Percentiles rank a stretch among this genome's conserved stretches.
Conservation (phyloP, 2,888 invertebrate species). For the Oscheius sp. region DNA sequence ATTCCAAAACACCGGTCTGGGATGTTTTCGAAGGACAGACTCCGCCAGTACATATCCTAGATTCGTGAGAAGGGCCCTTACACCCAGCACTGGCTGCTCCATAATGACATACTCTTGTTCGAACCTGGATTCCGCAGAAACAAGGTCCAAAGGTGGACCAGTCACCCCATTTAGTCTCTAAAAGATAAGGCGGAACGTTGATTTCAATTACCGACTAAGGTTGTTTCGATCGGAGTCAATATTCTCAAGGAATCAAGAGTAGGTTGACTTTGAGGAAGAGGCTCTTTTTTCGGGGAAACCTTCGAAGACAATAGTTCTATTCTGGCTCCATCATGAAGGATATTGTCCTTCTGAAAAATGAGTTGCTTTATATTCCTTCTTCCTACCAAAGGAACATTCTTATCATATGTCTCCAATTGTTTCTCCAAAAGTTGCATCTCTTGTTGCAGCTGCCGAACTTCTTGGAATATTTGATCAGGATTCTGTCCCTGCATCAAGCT, state of each 20-base stretch:
- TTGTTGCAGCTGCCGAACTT: constrained; percentile 12
- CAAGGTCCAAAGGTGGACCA: constrained; percentile 26
- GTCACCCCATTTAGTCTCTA: constrained; percentile 16
- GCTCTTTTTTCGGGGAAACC: neutral
- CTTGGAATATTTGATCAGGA: constrained; percentile 18
- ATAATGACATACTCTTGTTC: constrained; percentile 20
- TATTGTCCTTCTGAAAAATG: neutral
- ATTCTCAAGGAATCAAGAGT: neutral
- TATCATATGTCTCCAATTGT: neutral
- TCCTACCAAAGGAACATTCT: no score
- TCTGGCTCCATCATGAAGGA: no score
- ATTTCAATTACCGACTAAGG: neutral
- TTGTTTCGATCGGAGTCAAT: neutral
- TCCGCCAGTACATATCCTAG: constrained; percentile 15
- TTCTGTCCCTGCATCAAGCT: neutral
- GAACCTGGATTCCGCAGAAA: constrained; percentile 18
- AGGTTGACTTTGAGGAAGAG: neutral
- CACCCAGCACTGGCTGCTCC: constrained; percentile 16
- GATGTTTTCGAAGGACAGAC: neutral
- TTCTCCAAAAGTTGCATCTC: constrained; percentile 23
- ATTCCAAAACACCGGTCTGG: neutral
- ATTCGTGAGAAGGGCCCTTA: constrained; percentile 16
- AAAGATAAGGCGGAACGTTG: neutral
- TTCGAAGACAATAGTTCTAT: no score
- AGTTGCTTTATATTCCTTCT: neutral